These are phyloP conservation scores for Ernsta delagoae DNA, from an alignment of 2,888 invertebrate species.

Conservation along the genomic window DNA sequence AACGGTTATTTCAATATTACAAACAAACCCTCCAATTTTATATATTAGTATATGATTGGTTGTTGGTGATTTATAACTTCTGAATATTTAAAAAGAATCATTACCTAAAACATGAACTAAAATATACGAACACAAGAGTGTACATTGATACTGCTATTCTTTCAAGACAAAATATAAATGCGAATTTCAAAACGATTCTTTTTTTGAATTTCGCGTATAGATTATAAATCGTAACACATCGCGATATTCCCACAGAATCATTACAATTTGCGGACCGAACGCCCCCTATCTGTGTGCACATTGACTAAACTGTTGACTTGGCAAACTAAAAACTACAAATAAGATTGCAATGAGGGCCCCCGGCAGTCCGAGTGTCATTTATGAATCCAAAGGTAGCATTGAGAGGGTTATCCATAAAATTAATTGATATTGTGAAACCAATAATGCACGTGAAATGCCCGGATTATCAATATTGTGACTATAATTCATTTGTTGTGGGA, in stretches of 20 bases:
- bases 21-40: no score
- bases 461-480: background rate
- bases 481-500: conserved; percentile 10
- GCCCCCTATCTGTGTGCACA: conserved; percentile 45
- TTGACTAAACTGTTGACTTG: conserved; percentile 64
- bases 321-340: conserved; percentile 80
- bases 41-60: no score
- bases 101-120: no score
- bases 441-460: conserved; percentile 10
- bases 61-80: no score
- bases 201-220: background rate
- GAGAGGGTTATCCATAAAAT: conserved; percentile 29
- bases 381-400: conserved; percentile 41
- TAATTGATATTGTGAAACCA: conserved; percentile 34
- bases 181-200: no score
- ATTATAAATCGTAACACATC: conserved; percentile 12
- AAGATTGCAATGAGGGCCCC: conserved; percentile 74
- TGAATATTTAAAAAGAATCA: no score
- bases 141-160: no score
- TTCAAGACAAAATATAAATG: no score
- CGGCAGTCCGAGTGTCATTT: conserved; percentile 40
- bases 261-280: conserved; percentile 49
- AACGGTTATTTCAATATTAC: no score
- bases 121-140: no score
- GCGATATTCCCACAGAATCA: conserved; percentile 28